These are phyloP conservation scores for Falco berigora DNA, from an alignment of 2,797 vertebrate species.

Conservation along the genomic window DNA sequence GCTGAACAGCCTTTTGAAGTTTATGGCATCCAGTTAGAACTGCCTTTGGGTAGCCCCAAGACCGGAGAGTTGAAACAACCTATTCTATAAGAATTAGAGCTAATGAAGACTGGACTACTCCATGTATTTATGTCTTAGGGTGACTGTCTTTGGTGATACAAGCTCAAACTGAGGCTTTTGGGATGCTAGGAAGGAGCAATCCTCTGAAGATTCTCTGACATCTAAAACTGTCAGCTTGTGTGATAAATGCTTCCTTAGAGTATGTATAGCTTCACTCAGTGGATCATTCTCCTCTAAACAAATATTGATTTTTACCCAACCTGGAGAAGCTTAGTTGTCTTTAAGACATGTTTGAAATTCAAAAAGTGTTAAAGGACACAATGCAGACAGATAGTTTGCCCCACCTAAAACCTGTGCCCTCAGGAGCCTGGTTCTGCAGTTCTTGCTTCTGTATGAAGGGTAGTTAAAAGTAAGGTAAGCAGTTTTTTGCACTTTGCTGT, in stretches of 20 bases:
- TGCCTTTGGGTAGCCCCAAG: not conserved
- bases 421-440: not conserved
- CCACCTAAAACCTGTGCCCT: not conserved
- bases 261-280: not conserved
- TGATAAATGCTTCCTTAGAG: not conserved
- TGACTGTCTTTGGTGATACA: not conserved
- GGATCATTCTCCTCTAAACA: not conserved
- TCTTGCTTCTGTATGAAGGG: not conserved
- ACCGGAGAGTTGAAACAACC: not conserved
- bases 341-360: not conserved
- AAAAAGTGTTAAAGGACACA: not conserved
- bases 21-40: not conserved
- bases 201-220: not conserved
- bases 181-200: not conserved
- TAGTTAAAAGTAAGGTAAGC: not conserved
- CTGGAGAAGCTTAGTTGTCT: not conserved
- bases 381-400: not conserved
- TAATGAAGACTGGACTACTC: not conserved
- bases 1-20: not conserved
- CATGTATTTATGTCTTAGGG: not conserved
- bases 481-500: not conserved
- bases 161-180: not conserved
- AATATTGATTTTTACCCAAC: not conserved
- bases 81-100: not conserved
- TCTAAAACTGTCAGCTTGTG: not conserved